Percentiles rank a stretch among this genome's conserved stretches.
These are phyloP conservation scores for Odontesthes bonariensis DNA, from an alignment of 2,113 vertebrate genomes.

Conservation along the genomic window DNA sequence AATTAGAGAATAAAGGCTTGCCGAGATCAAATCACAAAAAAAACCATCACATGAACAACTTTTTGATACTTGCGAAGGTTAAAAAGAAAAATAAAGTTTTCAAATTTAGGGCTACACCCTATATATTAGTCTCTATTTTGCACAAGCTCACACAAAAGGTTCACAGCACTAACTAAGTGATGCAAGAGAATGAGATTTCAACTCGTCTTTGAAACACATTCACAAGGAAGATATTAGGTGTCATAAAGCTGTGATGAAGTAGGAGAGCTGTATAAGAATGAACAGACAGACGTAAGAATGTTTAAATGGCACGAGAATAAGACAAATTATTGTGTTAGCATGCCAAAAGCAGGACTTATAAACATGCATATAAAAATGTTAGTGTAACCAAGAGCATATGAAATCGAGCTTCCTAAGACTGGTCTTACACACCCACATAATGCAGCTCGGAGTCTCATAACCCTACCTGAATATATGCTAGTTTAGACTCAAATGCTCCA, in stretches of 20 bases:
- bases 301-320: too few relatives aligned
- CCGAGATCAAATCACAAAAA: constrained; percentile 38
- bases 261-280: constrained; percentile 11
- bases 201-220: constrained; percentile 17
- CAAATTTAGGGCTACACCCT: constrained; percentile 28
- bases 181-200: constrained; percentile 14
- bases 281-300: neutral
- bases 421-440: too few relatives aligned
- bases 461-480: too few relatives aligned
- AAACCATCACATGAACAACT: constrained; percentile 33
- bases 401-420: too few relatives aligned
- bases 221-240: constrained; percentile 29
- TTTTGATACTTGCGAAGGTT: constrained; percentile 54
- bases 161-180: constrained; percentile 36
- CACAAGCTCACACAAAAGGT: neutral
- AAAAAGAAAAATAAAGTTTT: constrained; percentile 8
- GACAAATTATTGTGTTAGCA: too few relatives aligned
- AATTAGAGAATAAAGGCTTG: constrained; percentile 43
- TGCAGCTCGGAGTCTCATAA: too few relatives aligned
- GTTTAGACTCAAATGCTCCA: too few relatives aligned
- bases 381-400: too few relatives aligned
- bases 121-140: too few relatives aligned
- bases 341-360: too few relatives aligned
- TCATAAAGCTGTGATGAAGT: constrained; percentile 9
- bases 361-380: too few relatives aligned